Conservation (phyloP, 2,888 invertebrate species). For the Ariolimax columbianus region DNA sequence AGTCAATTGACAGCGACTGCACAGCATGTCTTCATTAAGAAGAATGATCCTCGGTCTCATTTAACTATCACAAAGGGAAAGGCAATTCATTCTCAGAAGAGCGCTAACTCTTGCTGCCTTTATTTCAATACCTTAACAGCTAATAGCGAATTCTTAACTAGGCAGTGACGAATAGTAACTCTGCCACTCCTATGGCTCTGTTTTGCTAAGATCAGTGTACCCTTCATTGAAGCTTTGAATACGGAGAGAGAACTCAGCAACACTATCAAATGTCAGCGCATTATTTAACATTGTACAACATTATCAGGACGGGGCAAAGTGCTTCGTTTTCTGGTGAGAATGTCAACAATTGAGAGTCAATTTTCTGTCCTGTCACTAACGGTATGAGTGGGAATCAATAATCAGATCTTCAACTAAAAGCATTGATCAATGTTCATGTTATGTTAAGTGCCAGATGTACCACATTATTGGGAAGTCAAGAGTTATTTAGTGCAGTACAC, state of each 20-base stretch:
- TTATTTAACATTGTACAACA: not conserved
- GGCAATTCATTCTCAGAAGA: conserved; percentile 33
- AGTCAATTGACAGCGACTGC: conserved; percentile 39
- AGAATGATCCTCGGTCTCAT: conserved; percentile 37
- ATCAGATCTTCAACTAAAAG: not conserved
- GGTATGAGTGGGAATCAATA: not conserved
- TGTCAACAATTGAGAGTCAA: not conserved
- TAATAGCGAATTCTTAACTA: not conserved
- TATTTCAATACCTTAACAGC: not conserved
- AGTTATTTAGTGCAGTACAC: not conserved
- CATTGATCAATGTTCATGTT: not conserved
- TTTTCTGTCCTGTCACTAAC: not conserved
- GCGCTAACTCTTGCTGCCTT: not conserved
- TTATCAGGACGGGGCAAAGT: not conserved
- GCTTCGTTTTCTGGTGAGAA: not conserved
- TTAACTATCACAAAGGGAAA: conserved; percentile 43
- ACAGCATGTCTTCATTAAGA: conserved; percentile 44
- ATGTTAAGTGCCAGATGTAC: not conserved
- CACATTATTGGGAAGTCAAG: not conserved
- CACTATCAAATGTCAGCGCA: not conserved
- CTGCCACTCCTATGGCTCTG: not conserved
- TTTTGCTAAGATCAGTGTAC: not conserved
- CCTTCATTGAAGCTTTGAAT: not conserved
- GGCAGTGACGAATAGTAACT: not conserved
- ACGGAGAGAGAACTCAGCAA: not conserved